Base-by-base conservation (phyloP, 2,113 vertebrate species). In the Xiphophorus couchianus region DNA sequence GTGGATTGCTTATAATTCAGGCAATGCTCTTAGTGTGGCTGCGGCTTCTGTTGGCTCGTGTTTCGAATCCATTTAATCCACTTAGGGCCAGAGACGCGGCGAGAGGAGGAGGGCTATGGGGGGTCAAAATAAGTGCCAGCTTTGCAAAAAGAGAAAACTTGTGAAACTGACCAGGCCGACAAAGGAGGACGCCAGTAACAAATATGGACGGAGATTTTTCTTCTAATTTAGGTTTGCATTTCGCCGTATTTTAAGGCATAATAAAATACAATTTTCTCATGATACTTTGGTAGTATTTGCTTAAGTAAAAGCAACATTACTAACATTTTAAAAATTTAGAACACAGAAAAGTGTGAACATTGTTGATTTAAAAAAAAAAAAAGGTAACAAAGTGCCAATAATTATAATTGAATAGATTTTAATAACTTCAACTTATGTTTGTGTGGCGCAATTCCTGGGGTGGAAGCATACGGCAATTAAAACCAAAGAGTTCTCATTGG, bases 11-110 rank as follows among this genome's bases (percentile, higher is more conserved):
- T 86, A 81, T 89, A 78, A 86, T 89, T 88, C 82, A 78, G 69
- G 80, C 69, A 69, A 80, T 84, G 86, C 84, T 77, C 86, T 90
- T 89, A 91, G 85, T 25, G 66, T 27, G 27, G 66, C 86, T 65
- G 83, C 15, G 28, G 88, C 81, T 89, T 81, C 9, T 68, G 78
- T 91, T 91, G 33, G 88, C 81, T 89, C 81, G 9, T 68, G 80
- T 91, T 91, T 89, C 62, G 62, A 77, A 90, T 91, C 86, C 85
- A 86, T 89, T 87, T 90, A 91, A 92, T 91, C 89, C 87, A 90
- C 90, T 92, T 91, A 90, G 72, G 82, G 69, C 62, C 61, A 72
- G 72, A 80, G 78, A 60, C 71, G 69, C 60, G 14, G 66, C 58
- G 4, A 72, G 35, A 72, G 75, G 37, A 77, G 54, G 35, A 37